A percentile compares a stretch with the other conserved stretches of the same genome.
Conservation (phyloP, 92 coral and sea anemone species). For the Porites evermanni region DNA sequence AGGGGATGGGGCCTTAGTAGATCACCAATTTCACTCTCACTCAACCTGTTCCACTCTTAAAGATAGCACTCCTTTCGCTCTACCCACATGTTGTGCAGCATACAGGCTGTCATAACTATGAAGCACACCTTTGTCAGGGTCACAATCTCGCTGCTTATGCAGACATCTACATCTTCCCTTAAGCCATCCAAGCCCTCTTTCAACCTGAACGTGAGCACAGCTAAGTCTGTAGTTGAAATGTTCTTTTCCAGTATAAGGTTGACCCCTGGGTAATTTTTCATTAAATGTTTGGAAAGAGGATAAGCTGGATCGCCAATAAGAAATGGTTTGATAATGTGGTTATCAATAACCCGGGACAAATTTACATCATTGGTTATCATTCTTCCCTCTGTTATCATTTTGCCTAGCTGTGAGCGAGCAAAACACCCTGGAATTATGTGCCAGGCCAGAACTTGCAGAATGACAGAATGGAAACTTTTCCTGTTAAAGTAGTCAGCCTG, state of each 20-base stretch:
- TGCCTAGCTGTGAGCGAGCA: conserved; percentile 55
- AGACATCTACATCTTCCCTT: conserved; percentile 59
- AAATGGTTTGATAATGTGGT: conserved; percentile 43
- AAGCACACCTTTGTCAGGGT: conserved; percentile 48
- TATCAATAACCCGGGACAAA: conserved; percentile 29
- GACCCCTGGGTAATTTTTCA: conserved; percentile 67
- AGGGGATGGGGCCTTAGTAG: conserved; percentile 42
- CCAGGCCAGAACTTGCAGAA: conserved; percentile 75
- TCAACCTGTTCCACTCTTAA: conserved; percentile 38
- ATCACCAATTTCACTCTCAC: conserved; percentile 48
- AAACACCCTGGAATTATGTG: conserved; percentile 68
- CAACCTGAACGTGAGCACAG: conserved; percentile 49
- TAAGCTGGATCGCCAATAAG: conserved; percentile 69
- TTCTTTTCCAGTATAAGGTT: conserved; percentile 66
- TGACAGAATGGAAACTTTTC: conserved; percentile 70
- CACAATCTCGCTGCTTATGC: conserved; percentile 29
- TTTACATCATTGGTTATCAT: conserved; percentile 24
- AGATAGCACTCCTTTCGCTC: conserved; percentile 44
- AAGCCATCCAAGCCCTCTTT: conserved; percentile 63
- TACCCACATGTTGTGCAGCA: conserved; percentile 51
- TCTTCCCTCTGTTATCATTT: conserved; percentile 43
- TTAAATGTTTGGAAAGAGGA: conserved; percentile 66
- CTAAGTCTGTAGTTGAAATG: conserved; percentile 60
- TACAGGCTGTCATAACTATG: conserved; percentile 54
- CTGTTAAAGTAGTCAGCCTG: conserved; percentile 67